Conservation (phyloP, 1,140 invertebrate species). For the Drosophila erecta region DNA sequence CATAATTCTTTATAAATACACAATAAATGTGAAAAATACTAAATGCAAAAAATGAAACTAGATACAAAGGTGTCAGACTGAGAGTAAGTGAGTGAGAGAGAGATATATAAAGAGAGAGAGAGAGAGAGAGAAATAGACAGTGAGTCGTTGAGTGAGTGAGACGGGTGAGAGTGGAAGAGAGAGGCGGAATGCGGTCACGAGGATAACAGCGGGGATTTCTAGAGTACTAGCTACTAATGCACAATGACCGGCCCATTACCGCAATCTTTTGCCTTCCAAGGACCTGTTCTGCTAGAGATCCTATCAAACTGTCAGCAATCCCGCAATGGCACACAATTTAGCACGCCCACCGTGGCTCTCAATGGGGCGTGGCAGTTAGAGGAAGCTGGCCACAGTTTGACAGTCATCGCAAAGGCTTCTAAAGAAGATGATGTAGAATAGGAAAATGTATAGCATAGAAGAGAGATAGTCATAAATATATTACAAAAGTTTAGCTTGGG, state of each 20-base stretch:
- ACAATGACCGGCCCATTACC: conserved; percentile 56
- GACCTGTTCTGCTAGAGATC: conserved; percentile 3
- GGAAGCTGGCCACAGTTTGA: conserved; percentile 46
- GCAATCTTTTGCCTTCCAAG: conserved; percentile 18
- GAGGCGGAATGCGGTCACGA: conserved; percentile 29
- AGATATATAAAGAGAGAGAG: conserved; percentile 35
- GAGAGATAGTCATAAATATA: conserved; percentile 66
- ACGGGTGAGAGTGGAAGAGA: conserved; percentile 32
- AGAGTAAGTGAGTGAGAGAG: conserved; percentile 62
- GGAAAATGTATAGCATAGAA: conserved; percentile 2
- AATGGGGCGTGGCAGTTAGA: conserved; percentile 54
- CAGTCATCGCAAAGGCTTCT: conserved; percentile 35
- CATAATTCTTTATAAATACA: conserved; percentile 83
- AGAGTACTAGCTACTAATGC: conserved; percentile 60
- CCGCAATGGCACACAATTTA: conserved; percentile 67
- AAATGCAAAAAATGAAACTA: conserved; percentile 84
- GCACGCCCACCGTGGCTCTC: conserved; percentile 15
- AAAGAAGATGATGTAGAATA: neutral
- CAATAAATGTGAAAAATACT: conserved; percentile 81
- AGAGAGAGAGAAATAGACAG: conserved; percentile 25
- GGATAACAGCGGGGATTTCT: conserved; percentile 38
- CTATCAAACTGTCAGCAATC: conserved; percentile 38
- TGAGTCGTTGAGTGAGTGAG: conserved; percentile 39
- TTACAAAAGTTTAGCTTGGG: conserved; percentile 68
- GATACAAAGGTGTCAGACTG: conserved; percentile 82